Percentiles rank a stretch among this genome's conserved stretches.
These are phyloP conservation scores for Embiotoca jacksoni DNA, from an alignment of 2,113 vertebrate species.

Conservation along the genomic window DNA sequence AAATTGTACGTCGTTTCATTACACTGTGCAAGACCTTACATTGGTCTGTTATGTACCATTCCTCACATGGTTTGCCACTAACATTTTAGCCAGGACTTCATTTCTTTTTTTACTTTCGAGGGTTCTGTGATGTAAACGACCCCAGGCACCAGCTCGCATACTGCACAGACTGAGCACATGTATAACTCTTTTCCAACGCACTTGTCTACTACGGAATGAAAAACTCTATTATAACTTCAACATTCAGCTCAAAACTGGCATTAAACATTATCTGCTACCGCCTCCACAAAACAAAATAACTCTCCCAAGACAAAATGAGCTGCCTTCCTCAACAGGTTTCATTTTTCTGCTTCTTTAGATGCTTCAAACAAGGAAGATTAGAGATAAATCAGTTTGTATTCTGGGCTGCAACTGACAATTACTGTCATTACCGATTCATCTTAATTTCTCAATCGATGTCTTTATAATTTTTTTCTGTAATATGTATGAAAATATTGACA, in stretches of 20 bases:
- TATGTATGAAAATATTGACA: background rate
- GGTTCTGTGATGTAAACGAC: conserved; percentile 22
- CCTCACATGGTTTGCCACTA: conserved; percentile 2
- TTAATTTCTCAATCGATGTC: background rate
- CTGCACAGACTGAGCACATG: conserved; percentile 32
- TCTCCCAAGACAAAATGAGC: conserved; percentile 64
- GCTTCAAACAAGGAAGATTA: background rate
- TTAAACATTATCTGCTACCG: conserved; percentile 45
- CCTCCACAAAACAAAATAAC: conserved; percentile 54
- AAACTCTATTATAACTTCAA: conserved; percentile 52
- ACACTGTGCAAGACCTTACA: background rate
- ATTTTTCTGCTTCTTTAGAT: conserved; percentile 28
- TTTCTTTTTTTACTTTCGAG: conserved; percentile 9
- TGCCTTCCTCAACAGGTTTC: conserved; percentile 54
- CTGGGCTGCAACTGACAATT: background rate
- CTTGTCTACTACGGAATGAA: conserved; percentile 43
- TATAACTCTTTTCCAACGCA: conserved; percentile 33
- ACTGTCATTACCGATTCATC: background rate
- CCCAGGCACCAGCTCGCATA: background rate
- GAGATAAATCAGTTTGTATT: background rate
- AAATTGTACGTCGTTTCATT: too few species aligned
- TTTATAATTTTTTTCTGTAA: background rate
- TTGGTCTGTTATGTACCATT: background rate
- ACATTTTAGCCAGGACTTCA: conserved; percentile 14
- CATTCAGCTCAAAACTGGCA: conserved; percentile 23